Evolutionary conservation across 2,888 invertebrate species (phyloP).

Genomic region (Masnerella sp.): DNA sequence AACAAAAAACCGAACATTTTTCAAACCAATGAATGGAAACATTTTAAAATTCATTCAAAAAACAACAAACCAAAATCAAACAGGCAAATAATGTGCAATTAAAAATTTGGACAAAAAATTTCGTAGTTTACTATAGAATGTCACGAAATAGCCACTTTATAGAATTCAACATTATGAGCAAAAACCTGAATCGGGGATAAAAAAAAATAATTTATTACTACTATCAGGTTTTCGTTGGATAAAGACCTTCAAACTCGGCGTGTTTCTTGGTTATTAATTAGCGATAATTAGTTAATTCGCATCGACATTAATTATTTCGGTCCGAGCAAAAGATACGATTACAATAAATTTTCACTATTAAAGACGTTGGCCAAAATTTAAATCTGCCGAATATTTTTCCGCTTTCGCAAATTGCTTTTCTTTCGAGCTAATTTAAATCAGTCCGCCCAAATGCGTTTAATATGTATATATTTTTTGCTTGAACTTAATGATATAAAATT

Average conservation of each 20-base stretch:
- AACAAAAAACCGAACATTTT: too few species aligned
- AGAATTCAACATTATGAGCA: constrained; percentile 30
- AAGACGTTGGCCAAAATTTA: constrained; percentile 32
- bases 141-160: too few species aligned
- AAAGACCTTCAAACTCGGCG: constrained; percentile 42
- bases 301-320: constrained; percentile 31
- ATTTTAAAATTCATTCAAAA: background rate
- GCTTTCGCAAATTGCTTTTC: constrained; percentile 13
- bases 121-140: too few species aligned
- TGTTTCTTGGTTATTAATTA: constrained; percentile 35
- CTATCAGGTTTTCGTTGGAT: constrained; percentile 45
- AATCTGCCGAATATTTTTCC: too few species aligned
- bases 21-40: too few species aligned
- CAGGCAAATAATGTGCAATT: constrained; percentile 20
- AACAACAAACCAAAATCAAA: too few species aligned
- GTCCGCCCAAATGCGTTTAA: background rate
- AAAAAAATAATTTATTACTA: constrained; percentile 40
- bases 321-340: constrained; percentile 1
- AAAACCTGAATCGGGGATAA: constrained; percentile 20
- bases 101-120: constrained; percentile 38
- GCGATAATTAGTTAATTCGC: constrained; percentile 46
- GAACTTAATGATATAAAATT: background rate
- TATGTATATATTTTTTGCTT: background rate
- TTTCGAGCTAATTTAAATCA: background rate
- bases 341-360: constrained; percentile 33